Evolutionary conservation across 2,113 vertebrate genomes (phyloP).

Genomic region (Amazona guildingii): DNA sequence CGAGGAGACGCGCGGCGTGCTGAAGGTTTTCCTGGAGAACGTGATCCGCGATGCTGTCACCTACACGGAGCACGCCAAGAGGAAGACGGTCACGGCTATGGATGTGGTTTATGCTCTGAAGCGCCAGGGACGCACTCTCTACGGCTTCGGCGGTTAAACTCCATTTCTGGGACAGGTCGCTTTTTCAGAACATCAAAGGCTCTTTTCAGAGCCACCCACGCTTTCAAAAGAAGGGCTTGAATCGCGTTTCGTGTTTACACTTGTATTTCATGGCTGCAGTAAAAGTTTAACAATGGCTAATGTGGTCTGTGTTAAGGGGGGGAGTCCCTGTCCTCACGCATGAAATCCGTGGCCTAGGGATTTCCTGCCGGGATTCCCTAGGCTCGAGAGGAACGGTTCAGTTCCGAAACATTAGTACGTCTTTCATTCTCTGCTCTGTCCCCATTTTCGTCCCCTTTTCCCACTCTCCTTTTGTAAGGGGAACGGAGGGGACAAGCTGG

Average conservation of each 20-base stretch:
- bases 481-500: background rate
- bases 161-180: accelerated
- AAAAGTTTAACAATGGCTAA: background rate
- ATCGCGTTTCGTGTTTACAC: background rate
- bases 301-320: too few relatives aligned
- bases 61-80: constrained; percentile 81
- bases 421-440: background rate
- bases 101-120: constrained; percentile 80
- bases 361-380: background rate
- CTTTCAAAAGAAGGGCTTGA: background rate
- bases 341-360: too few relatives aligned
- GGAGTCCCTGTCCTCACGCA: too few relatives aligned
- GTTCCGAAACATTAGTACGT: background rate
- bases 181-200: constrained; percentile 53
- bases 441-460: background rate
- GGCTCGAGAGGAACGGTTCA: too few relatives aligned
- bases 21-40: constrained; percentile 72
- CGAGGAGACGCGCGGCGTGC: constrained; percentile 77
- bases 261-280: background rate
- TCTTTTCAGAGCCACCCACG: constrained; percentile 77
- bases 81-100: constrained; percentile 81
- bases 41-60: constrained; percentile 80
- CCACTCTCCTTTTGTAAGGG: background rate
- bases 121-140: constrained; percentile 74
- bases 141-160: constrained; percentile 60